Evolutionary conservation across 2,113 vertebrate species (phyloP).

Genomic region (Egretta garzetta): DNA sequence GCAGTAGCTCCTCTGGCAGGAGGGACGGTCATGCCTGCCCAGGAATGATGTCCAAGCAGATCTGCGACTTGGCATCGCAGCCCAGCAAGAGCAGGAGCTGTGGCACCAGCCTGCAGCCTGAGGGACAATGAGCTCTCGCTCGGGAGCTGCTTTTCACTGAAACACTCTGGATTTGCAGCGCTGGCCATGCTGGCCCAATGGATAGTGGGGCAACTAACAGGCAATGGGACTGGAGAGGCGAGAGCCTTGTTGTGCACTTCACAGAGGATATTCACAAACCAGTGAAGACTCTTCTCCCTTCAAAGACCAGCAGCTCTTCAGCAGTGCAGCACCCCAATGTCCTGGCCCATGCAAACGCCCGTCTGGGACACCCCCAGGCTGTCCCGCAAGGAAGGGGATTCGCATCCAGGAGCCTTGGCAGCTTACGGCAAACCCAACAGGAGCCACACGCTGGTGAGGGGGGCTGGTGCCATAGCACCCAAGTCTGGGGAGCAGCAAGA

Average conservation of each 20-base stretch:
- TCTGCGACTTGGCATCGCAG: not conserved
- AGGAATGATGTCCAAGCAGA: not conserved
- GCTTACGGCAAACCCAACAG: not conserved
- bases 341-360: not conserved
- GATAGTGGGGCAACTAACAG: not conserved
- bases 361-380: not conserved
- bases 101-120: not conserved
- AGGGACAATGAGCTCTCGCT: not conserved
- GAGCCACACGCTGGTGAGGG: not conserved
- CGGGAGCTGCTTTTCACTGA: not conserved
- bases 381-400: not conserved
- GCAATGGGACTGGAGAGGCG: not conserved
- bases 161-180: not conserved
- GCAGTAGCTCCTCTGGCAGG: not conserved
- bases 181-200: not conserved
- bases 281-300: not conserved
- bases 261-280: not conserved
- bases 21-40: not conserved
- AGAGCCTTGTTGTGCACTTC: not conserved
- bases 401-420: not conserved
- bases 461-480: not conserved
- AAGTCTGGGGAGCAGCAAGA: not conserved
- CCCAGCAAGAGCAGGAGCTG: not conserved
- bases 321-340: not conserved
- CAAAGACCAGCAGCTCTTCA: not conserved